Evolutionary conservation across 1,140 invertebrate species (phyloP).

Genomic region (Drosophila takahashii): DNA sequence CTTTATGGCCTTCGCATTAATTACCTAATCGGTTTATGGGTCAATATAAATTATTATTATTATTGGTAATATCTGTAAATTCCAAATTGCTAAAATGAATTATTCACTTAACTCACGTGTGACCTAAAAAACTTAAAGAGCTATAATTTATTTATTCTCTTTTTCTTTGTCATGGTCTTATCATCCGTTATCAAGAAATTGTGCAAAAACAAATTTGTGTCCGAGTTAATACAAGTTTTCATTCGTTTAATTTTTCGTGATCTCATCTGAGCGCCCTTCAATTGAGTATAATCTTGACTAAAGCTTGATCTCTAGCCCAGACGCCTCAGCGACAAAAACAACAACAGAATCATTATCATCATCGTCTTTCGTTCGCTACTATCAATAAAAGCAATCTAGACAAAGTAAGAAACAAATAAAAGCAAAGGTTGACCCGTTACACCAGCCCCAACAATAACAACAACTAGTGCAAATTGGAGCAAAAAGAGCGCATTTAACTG

Average conservation of each 20-base stretch:
- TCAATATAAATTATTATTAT: background rate
- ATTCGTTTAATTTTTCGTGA: conserved; percentile 15
- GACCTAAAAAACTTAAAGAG: conserved; percentile 10
- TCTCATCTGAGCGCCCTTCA: conserved; percentile 45
- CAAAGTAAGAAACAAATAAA: conserved; percentile 39
- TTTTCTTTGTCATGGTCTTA: conserved; percentile 18
- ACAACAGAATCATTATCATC: conserved; percentile 36
- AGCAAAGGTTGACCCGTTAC: conserved; percentile 49
- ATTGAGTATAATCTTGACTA: conserved; percentile 34
- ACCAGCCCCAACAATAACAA: conserved; percentile 44
- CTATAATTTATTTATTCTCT: background rate
- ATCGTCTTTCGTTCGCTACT: conserved; percentile 23
- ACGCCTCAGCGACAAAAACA: conserved; percentile 30
- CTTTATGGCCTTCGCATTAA: conserved; percentile 10
- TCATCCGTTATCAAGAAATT: conserved; percentile 20
- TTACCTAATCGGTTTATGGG: conserved; percentile 2
- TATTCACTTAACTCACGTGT: conserved; percentile 12
- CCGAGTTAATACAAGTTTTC: background rate
- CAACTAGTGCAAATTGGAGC: conserved; percentile 35
- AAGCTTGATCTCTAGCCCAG: conserved; percentile 41
- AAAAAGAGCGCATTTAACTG: conserved; percentile 54
- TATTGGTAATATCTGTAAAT: background rate
- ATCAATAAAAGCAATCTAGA: conserved; percentile 59
- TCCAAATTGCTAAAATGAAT: background rate
- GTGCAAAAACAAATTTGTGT: conserved; percentile 18